Percentiles rank a stretch among this genome's conserved stretches.
phyloP scores from a whole-genome alignment of 1,140 invertebrate species.

The Apolygus lucorum region DNA sequence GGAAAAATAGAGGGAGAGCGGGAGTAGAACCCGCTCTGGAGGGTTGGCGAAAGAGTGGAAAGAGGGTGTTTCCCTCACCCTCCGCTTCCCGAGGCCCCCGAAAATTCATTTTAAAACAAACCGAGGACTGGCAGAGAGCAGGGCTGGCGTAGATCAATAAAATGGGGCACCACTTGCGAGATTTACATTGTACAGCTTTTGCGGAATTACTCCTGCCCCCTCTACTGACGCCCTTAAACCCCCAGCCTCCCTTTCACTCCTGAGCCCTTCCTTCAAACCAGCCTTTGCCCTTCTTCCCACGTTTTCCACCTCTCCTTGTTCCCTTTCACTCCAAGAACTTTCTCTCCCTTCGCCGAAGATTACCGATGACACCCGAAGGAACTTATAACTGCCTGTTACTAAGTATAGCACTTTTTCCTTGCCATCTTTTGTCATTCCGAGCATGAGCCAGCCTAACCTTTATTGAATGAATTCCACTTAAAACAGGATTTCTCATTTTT shows the following conservation, averaged over 20 bases:
- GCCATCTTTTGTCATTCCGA: not conserved
- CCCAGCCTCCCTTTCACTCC: not conserved
- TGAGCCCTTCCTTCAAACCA: not conserved
- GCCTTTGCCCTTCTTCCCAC: not conserved
- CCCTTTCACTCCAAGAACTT: not conserved
- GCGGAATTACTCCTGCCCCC: conserved; percentile 15
- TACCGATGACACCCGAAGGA: not conserved
- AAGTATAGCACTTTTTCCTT: conserved; percentile 33
- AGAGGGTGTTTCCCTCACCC: conserved; percentile 10
- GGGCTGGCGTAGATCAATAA: conserved; percentile 18
- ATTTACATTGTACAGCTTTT: conserved; percentile 24
- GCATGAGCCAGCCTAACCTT: too few species aligned
- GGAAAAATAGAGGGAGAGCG: not conserved
- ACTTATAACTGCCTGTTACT: not conserved
- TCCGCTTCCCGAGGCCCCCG: conserved; percentile 1
- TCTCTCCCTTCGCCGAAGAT: not conserved
- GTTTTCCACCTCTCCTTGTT: not conserved
- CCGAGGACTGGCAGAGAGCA: not conserved
- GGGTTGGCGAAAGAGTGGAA: not conserved
- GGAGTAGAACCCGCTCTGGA: not conserved
- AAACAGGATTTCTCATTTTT: too few species aligned
- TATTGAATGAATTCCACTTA: too few species aligned
- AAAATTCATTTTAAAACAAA: conserved; percentile 23
- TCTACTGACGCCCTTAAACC: not conserved
- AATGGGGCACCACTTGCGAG: conserved; percentile 22